Percentiles rank a stretch among this genome's conserved stretches.
Evolutionary conservation across 2,797 vertebrate species (phyloP).

Genomic region (Oceanodroma leucorhoa): DNA sequence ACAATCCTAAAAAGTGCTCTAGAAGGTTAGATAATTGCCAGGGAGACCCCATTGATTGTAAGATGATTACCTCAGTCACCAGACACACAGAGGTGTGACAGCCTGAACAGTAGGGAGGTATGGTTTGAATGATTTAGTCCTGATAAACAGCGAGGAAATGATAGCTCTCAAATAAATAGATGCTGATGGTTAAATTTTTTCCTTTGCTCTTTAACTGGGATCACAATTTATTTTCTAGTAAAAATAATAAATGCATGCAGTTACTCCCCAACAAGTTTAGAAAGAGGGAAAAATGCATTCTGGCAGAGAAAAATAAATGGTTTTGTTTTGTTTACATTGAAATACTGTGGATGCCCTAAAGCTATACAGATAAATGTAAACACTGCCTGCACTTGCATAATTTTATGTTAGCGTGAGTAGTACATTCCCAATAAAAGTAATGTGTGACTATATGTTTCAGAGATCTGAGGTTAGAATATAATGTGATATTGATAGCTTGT

Average conservation of each 20-base stretch:
- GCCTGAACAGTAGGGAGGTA: not conserved
- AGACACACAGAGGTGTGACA: not conserved
- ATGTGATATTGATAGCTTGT: not conserved
- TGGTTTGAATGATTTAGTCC: not conserved
- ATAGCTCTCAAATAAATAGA: not conserved
- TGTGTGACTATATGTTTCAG: not conserved
- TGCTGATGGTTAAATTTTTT: not conserved
- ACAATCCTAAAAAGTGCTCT: not conserved
- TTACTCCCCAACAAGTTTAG: not conserved
- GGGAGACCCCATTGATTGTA: not conserved
- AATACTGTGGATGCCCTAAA: not conserved
- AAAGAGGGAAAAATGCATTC: not conserved
- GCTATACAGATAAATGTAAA: constrained; percentile 12
- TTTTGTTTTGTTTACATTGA: not conserved
- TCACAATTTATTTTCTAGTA: not conserved
- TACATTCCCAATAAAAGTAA: not conserved
- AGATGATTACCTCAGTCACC: not conserved
- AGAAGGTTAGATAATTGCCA: not conserved
- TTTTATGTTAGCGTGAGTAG: not conserved
- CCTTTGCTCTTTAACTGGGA: not conserved
- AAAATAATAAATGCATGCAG: not conserved
- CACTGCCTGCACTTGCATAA: not conserved
- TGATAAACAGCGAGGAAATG: not conserved
- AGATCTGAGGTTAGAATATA: not conserved
- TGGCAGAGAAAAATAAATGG: not conserved